A percentile compares a stretch with the other conserved stretches of the same genome.
Conservation (phyloP, 2,797 vertebrate genomes). For the Aeoliscus strigatus region DNA sequence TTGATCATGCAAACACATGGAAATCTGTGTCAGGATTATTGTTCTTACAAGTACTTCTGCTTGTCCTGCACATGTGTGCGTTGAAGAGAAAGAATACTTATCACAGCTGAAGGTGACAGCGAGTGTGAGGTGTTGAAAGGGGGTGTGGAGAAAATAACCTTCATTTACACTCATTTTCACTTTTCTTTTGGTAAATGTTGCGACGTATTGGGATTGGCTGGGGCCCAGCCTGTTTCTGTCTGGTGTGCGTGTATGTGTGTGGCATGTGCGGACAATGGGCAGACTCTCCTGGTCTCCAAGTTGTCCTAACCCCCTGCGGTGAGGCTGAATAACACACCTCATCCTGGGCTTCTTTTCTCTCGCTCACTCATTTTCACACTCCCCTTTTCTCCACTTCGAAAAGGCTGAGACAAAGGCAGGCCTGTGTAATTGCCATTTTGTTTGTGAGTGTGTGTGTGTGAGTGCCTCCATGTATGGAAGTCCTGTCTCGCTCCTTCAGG, state of each 20-base stretch:
- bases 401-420: conserved; percentile 69
- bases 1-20: no score
- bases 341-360: conserved; percentile 69
- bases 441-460: conserved; percentile 22
- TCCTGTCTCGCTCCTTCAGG: conserved; percentile 51
- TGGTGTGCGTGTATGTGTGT: conserved; percentile 31
- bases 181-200: conserved; percentile 78
- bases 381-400: conserved; percentile 61
- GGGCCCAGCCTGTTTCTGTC: conserved; percentile 49
- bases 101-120: conserved; percentile 57
- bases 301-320: conserved; percentile 74
- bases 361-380: conserved; percentile 69
- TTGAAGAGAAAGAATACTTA: conserved; percentile 37
- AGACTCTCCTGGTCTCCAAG: conserved; percentile 67
- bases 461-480: conserved; percentile 9
- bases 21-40: not conserved
- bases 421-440: conserved; percentile 58
- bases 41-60: conserved; percentile 32
- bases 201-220: conserved; percentile 66
- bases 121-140: conserved; percentile 59
- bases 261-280: conserved; percentile 76
- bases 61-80: conserved; percentile 38
- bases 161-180: conserved; percentile 85
- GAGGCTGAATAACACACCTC: conserved; percentile 81
- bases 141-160: conserved; percentile 74